Conservation (phyloP, 2,113 vertebrate species). For the Neotoma lepida region DNA sequence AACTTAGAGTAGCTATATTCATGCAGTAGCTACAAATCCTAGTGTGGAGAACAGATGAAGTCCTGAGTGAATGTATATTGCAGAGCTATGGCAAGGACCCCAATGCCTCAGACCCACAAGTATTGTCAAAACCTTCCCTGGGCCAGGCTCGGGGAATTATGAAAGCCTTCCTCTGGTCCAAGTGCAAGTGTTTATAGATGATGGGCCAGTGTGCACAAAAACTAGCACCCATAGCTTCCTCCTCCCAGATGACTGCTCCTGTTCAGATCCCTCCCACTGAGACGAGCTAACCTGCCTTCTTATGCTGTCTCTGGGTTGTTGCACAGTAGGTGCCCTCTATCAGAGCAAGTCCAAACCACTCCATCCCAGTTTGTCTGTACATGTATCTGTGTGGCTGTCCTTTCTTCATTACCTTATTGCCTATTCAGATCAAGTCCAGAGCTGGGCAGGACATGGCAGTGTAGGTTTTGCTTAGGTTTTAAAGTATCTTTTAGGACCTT, state of each 20-base stretch:
- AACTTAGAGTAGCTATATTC: neutral
- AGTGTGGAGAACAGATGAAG: neutral
- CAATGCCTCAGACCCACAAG: neutral
- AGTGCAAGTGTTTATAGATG: neutral
- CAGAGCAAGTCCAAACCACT: neutral
- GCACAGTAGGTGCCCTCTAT: neutral
- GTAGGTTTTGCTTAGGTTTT: neutral
- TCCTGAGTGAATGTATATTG: neutral
- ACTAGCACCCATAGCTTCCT: neutral
- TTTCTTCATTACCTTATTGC: neutral
- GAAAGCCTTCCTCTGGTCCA: neutral
- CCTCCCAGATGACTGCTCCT: neutral
- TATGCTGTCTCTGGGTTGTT: neutral
- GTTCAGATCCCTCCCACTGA: neutral
- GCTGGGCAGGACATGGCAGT: neutral
- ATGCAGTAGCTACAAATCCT: neutral
- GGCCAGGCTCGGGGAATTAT: neutral
- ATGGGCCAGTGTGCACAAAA: neutral
- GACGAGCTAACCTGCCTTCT: neutral
- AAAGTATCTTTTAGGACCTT: neutral
- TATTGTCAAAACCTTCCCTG: neutral
- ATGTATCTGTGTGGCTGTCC: neutral
- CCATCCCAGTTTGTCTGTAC: neutral
- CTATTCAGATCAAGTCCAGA: neutral
- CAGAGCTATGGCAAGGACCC: neutral